phyloP scores from a whole-genome alignment of 2,113 vertebrate genomes.

The Lathamus discolor region DNA sequence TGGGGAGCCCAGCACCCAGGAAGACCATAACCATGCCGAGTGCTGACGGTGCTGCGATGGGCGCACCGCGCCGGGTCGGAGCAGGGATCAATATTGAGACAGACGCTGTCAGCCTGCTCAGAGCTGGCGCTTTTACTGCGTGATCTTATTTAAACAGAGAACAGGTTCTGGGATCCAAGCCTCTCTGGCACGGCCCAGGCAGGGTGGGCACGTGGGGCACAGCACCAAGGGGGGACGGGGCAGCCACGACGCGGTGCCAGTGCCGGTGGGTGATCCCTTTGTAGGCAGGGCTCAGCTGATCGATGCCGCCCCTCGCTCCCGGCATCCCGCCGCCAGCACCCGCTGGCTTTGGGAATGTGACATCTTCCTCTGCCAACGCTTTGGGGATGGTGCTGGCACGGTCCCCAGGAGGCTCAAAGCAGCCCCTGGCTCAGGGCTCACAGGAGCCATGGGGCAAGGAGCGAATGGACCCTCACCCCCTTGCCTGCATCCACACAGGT shows the following conservation, averaged over 20 bases:
- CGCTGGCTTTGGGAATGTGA: fast-evolving
- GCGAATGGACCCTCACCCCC: fast-evolving
- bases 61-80: not conserved
- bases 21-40: not conserved
- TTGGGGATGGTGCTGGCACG: not conserved
- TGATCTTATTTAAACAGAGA: not conserved
- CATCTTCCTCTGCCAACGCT: not conserved
- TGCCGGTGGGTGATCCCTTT: fast-evolving
- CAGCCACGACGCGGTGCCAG: fast-evolving
- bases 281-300: not conserved
- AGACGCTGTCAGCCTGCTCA: not conserved
- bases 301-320: not conserved
- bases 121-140: not conserved
- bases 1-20: not conserved
- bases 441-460: fast-evolving
- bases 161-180: not conserved
- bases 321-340: not conserved
- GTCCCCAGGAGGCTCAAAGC: not conserved
- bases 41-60: not conserved
- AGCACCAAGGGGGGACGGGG: not conserved
- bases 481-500: not conserved
- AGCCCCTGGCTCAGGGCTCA: not conserved
- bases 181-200: not conserved
- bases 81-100: constrained; percentile 41
- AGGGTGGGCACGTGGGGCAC: fast-evolving